These are phyloP conservation scores for Bombus superbus DNA, from an alignment of 1,140 invertebrate species.

Conservation along the genomic window DNA sequence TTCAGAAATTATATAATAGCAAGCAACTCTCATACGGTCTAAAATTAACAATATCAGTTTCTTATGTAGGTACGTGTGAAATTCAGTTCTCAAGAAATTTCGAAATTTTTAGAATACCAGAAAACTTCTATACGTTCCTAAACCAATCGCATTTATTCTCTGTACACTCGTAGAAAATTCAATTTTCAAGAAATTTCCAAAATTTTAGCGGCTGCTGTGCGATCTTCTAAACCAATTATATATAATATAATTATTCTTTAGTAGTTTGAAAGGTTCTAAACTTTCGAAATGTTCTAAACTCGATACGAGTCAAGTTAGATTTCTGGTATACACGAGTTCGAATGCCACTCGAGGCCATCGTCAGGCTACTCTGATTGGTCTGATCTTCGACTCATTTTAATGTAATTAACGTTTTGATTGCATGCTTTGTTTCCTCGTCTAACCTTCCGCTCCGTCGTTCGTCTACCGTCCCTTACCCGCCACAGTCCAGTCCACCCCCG, in stretches of 20 bases:
- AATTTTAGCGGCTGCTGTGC: neutral
- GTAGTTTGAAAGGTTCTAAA: neutral
- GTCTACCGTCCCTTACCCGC: conserved; percentile 55
- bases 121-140: neutral
- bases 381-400: conserved; percentile 82
- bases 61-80: too few species aligned
- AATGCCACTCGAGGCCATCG: conserved; percentile 67
- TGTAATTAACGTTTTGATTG: conserved; percentile 83
- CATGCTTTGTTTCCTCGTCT: conserved; percentile 81
- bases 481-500: conserved; percentile 50
- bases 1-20: neutral
- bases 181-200: neutral
- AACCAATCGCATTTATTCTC: neutral
- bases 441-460: conserved; percentile 64
- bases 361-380: conserved; percentile 75
- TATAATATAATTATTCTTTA: neutral
- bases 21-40: neutral
- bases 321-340: neutral
- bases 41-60: neutral
- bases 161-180: neutral
- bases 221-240: neutral
- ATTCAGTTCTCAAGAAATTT: neutral
- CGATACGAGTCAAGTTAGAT: too few species aligned
- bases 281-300: neutral
- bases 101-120: neutral